Conservation (phyloP, 2,113 vertebrate genomes). For the Leptodactylus fuscus region DNA sequence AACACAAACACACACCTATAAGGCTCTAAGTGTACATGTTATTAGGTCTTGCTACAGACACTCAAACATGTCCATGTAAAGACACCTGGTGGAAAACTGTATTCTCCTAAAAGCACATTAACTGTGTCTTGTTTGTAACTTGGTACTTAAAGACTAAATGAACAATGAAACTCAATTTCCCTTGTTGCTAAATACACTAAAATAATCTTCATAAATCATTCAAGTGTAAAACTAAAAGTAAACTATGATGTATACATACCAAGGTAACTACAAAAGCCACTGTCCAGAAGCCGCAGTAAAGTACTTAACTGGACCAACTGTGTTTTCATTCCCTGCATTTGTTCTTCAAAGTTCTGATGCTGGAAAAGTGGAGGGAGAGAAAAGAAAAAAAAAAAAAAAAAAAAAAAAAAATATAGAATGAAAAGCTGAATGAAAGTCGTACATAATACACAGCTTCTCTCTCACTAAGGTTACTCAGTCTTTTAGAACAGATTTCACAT, state of each 20-base stretch:
- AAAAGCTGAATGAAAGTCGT: conserved; percentile 46
- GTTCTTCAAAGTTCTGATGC: conserved; percentile 99
- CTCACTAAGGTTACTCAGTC: too few species aligned
- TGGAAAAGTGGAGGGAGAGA: too few species aligned
- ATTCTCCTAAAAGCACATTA: too few species aligned
- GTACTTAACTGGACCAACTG: conserved; percentile 93
- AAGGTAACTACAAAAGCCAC: conserved; percentile 95
- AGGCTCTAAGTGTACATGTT: too few species aligned
- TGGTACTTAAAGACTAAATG: neutral
- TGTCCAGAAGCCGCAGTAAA: conserved; percentile 91
- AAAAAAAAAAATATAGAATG: too few species aligned
- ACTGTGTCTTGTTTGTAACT: too few species aligned
- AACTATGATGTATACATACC: conserved; percentile 75
- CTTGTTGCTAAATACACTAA: neutral
- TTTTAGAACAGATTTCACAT: neutral
- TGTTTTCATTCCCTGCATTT: conserved; percentile 99
- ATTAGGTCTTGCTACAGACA: too few species aligned
- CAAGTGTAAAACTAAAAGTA: neutral
- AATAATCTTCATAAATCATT: conserved; percentile 19
- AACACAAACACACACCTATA: too few species aligned
- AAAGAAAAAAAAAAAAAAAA: too few species aligned
- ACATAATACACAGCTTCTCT: too few species aligned
- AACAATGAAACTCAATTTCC: neutral
- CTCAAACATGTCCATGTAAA: too few species aligned
- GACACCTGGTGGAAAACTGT: too few species aligned